Evolutionary conservation across 1,140 invertebrate species (phyloP), one percentile per base, ranked within the genome.

Genomic region (Kradibia gibbosae): DNA sequence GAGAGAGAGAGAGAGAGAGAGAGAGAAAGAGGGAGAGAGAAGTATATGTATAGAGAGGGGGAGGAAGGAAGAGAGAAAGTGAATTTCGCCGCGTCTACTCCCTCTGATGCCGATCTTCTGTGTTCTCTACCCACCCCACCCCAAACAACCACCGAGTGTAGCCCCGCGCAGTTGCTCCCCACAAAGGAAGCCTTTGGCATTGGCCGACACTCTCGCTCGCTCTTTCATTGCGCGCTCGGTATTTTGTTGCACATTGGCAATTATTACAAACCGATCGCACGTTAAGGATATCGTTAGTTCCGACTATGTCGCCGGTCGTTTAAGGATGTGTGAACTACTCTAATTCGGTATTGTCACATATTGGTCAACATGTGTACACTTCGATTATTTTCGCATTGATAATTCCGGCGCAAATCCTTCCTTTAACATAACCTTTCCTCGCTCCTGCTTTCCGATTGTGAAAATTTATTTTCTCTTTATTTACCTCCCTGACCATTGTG

Each of bases 251-350:
- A 71, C 75, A 55, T 48, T 79, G 83, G 82, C 88, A 88, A 88
- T 88, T 88, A 89, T 88, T 89, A 85, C 84, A 86, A 88, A 83
- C 88, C 85, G 88, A 89, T 89, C 88, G 86, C 71, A 84, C 86
- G 88, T 88, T 87, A 88, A 77, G 86, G 85, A 88, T 88, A 87
- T 86, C 86, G 87, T 89, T 88, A 88, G 88, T 86, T 67, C 60
- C 42, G 45, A 72, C 45, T 25, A 48, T 48, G 53, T 10, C 39
- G 39, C 25, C 20, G 70, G 42, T 36, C 45, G n/a, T 39, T 80
- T 50, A 76, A 53, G 81, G 70, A 42, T 67, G 72, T 48, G 50
- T 73, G 77, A 34, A 73, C 55, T 55, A 36, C 17, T 17, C 1
- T 22, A 20, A 25, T 53, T 42, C 5, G 20, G 15, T 45, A 65